Evolutionary conservation across 2,113 vertebrate species (phyloP), one percentile per base, ranked within the genome.

Genomic region (Pedionomus torquatus): DNA sequence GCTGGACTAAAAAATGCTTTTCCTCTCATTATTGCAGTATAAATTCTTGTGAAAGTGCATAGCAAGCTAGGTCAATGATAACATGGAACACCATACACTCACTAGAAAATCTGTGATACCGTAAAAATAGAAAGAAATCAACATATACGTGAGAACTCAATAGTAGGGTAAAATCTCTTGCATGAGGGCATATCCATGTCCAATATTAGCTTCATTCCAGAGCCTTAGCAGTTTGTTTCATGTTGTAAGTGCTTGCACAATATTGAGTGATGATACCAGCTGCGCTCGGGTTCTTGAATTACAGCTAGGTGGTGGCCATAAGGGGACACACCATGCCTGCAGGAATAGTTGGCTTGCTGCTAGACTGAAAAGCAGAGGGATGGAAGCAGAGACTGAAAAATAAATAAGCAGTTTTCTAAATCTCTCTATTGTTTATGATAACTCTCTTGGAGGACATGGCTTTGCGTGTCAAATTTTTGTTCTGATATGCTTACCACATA

Each of bases 231-330:
- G 44, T 44, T 89, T 63, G 63, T 84, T 89, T 95, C n/a, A 17
- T 61, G 58, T 49, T 43, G 13, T 70, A 51, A 83, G 64, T 39
- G 15, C 72, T 82, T 91, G 83, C 0, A 0, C 55, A 89, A 44
- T 33, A 69, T 30, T 95, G 97, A 97, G 61, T 87, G 92, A 97
- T 77, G 58, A 84, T 54, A 82, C 86, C 94, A 92, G 83, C 94
- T 96, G 92, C 54, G 77, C 66, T 70, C 41, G 19, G 31, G 41
- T 65, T 95, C 90, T 92, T 49, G n/a, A 76, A 69, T 97, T 96
- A 95, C 96, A 95, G 58, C 41, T 31, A 5, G 1, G 35, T 33
- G 87, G 77, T 54, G 74, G 65, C 91, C 66, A 20, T 71, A 31
- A 57, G 78, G 65, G 61, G 74, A 87, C 80, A 90, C 30, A 8